Evolutionary conservation across 2,113 vertebrate species (phyloP).

Genomic region (Gobiocypris rarus): DNA sequence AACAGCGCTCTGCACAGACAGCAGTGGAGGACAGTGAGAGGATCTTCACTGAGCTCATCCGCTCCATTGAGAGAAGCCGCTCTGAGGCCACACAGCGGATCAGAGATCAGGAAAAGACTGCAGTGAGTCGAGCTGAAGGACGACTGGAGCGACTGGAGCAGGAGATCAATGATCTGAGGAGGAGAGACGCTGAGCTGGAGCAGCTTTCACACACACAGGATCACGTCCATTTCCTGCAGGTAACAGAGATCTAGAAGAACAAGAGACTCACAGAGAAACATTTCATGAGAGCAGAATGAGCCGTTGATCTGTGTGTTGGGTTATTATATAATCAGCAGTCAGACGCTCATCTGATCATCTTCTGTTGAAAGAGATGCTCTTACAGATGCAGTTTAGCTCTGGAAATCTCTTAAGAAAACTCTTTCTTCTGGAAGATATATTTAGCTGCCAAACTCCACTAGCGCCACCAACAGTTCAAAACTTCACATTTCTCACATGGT

Average conservation of each 20-base stretch:
- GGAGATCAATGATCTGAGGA: slow-evolving; percentile 54
- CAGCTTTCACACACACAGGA: slow-evolving; percentile 52
- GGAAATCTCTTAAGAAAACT: too few relatives aligned
- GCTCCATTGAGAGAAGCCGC: slow-evolving; percentile 41
- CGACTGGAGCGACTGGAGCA: slow-evolving; percentile 38
- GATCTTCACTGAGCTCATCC: slow-evolving; percentile 49
- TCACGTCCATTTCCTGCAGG: slow-evolving; percentile 48
- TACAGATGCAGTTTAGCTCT: too few relatives aligned
- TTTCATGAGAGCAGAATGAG: too few relatives aligned
- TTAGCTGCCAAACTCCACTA: too few relatives aligned
- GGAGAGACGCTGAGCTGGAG: slow-evolving; percentile 53
- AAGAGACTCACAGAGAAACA: too few relatives aligned
- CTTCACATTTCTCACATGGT: too few relatives aligned
- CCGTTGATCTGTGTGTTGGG: too few relatives aligned
- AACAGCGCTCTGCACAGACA: slow-evolving; percentile 49
- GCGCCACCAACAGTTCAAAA: too few relatives aligned
- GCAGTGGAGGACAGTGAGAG: slow-evolving; percentile 48
- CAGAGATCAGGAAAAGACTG: slow-evolving; percentile 29
- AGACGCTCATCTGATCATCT: too few relatives aligned
- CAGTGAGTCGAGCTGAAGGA: slow-evolving; percentile 42
- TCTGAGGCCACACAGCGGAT: slow-evolving; percentile 43
- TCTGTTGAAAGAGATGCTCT: too few relatives aligned
- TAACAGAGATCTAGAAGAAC: slow-evolving; percentile 1
- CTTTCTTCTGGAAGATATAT: too few relatives aligned
- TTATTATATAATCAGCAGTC: too few relatives aligned